These are phyloP conservation scores for Drosophila nebulosa DNA, from an alignment of 1,140 invertebrate genomes.

Conservation along the genomic window DNA sequence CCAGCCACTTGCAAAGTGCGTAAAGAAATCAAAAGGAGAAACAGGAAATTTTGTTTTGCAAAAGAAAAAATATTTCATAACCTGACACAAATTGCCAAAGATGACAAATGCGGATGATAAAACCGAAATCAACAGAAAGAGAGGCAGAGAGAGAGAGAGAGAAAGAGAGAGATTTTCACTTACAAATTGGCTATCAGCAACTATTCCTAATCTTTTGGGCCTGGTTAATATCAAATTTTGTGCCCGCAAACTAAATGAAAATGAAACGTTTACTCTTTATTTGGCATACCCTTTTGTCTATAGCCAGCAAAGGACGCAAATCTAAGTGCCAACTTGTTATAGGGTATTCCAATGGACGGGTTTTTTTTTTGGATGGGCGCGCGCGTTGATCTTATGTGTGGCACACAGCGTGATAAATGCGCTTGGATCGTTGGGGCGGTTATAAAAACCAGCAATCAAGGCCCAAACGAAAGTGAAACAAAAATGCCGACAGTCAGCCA, in stretches of 20 bases:
- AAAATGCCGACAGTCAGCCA: constrained; percentile 54
- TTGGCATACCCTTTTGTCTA: constrained; percentile 16
- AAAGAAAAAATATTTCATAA: constrained; percentile 58
- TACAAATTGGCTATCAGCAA: constrained; percentile 35
- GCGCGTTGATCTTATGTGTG: constrained; percentile 54
- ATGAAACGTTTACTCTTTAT: constrained; percentile 49
- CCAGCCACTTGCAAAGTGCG: constrained; percentile 47
- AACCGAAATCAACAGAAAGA: background rate
- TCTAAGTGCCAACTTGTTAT: too few relatives aligned
- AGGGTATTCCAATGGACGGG: background rate
- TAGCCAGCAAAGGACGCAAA: background rate
- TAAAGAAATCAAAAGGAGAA: constrained; percentile 59
- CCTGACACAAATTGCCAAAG: constrained; percentile 42
- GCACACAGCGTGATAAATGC: constrained; percentile 72
- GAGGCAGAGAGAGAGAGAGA: background rate
- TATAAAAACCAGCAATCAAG: constrained; percentile 71
- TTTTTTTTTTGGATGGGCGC: constrained; percentile 11
- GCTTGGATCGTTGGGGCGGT: constrained; percentile 28
- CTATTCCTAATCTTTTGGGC: background rate
- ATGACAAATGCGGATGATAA: constrained; percentile 44
- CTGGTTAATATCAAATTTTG: constrained; percentile 5
- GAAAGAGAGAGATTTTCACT: constrained; percentile 15
- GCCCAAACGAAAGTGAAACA: constrained; percentile 76
- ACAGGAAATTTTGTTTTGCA: constrained; percentile 55
- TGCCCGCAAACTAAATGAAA: constrained; percentile 58